Base-by-base conservation (phyloP, 2,797 vertebrate genomes). In the Enteromius mattozi region DNA sequence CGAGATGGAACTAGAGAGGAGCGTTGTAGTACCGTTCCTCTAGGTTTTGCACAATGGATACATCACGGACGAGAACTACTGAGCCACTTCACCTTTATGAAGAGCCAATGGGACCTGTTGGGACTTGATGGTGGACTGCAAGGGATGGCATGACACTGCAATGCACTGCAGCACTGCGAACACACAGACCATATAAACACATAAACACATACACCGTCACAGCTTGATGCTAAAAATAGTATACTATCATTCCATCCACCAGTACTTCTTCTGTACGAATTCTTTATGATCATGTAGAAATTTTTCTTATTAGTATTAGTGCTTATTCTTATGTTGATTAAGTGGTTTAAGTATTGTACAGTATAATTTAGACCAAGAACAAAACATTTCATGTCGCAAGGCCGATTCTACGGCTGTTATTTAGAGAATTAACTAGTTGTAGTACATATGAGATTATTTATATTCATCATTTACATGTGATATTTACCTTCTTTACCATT, bases 81-180 rank as follows among this genome's bases (percentile, higher is more conserved):
- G 77, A 84, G 80, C 87, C 77, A 88, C 87, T 86, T 88, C 83
- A 77, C 80, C 77, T 85, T 86, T 69, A 56, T 30, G 61, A 45
- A 51, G 87, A 89, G 83, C 78, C 84, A 83, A 49, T 87, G 84
- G 88, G 89, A 88, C 85, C 81, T 89, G 56, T 88, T 71, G 49
- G 88, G 88, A 89, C 82, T 87, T 88, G 86, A 88, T 89, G 88
- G 90, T 92, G 88, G 87, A 93, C 93, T 89, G 88, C 75, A 87
- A 45, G 89, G 87, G 87, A 87, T 86, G 87, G 59, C 82, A 85
- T 89, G 91, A 86, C 3, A 71, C 80, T 90, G 84, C 91, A 88
- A 90, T 85, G 92, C 92, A 83, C 66, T 92, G 88, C 91, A 88
- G 78, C 90, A 85, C 88, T 89, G 81, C 92, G 93, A 92, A 93